These are phyloP conservation scores for Oscheius sp. DNA, from an alignment of 2,888 invertebrate genomes.

Conservation along the genomic window DNA sequence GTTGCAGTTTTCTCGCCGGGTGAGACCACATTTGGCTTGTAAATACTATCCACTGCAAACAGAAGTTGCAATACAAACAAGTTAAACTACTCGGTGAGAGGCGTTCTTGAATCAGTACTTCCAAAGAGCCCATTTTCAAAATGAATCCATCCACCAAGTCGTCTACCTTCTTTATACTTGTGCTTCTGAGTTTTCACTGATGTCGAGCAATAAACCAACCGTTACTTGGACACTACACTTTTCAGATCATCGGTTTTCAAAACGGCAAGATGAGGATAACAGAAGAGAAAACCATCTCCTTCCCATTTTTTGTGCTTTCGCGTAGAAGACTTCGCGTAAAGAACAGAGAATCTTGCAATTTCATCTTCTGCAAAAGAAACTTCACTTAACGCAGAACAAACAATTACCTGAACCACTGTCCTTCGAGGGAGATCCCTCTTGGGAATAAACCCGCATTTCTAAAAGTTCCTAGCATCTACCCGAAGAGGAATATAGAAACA, in stretches of 20 bases:
- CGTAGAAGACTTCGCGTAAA: conserved; percentile 59
- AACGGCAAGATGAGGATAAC: conserved; percentile 39
- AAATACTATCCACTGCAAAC: too few relatives aligned
- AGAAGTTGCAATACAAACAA: too few relatives aligned
- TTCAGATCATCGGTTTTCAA: conserved; percentile 49
- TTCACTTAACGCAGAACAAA: too few relatives aligned
- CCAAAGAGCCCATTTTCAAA: conserved; percentile 54
- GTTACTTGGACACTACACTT: neutral
- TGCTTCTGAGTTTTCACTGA: conserved; percentile 39
- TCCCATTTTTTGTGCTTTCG: conserved; percentile 66
- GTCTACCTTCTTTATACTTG: conserved; percentile 46
- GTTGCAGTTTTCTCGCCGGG: neutral
- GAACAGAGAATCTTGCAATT: conserved; percentile 51
- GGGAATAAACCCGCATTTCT: too few relatives aligned
- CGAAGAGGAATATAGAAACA: neutral
- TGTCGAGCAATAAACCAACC: too few relatives aligned
- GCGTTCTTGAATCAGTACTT: conserved; percentile 54
- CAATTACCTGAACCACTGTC: too few relatives aligned
- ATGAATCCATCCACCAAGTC: conserved; percentile 54
- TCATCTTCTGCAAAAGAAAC: conserved; percentile 28
- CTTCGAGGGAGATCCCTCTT: too few relatives aligned
- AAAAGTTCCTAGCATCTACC: neutral
- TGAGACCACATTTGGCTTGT: too few relatives aligned
- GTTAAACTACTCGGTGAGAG: neutral
- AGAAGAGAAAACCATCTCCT: conserved; percentile 56